A percentile compares a stretch with the other conserved stretches of the same genome.
Evolutionary conservation across 1,140 invertebrate genomes (phyloP).

Genomic region (Mactra quadrangularis): DNA sequence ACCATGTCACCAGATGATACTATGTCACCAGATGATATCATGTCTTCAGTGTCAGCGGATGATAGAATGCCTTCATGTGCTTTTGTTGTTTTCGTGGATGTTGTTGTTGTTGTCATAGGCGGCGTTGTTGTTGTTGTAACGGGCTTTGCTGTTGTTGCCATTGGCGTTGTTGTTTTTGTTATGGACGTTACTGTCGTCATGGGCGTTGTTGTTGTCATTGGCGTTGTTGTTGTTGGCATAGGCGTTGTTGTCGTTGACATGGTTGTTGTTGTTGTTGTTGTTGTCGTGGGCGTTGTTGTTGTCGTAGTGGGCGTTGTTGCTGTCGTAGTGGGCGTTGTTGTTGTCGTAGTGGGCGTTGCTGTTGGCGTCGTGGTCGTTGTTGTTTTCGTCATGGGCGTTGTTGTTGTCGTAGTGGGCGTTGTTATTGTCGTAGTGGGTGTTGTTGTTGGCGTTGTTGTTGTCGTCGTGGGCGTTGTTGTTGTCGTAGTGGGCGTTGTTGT

Average conservation of each 20-base stretch:
- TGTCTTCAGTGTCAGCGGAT: no score
- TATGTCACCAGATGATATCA: neutral
- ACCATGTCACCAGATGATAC: no score
- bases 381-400: no score
- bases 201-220: neutral
- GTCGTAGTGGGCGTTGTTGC: neutral
- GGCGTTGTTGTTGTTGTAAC: neutral
- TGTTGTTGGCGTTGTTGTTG: conserved; percentile 8
- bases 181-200: neutral
- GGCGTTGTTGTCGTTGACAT: neutral
- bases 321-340: neutral
- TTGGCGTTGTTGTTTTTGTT: neutral
- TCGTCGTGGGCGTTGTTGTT: neutral
- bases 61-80: no score
- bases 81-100: neutral
- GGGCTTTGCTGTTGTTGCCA: neutral
- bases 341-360: neutral
- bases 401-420: neutral
- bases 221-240: neutral
- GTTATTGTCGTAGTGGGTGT: neutral
- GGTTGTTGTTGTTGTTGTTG: conserved; percentile 1
- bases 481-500: neutral
- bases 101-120: neutral
- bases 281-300: neutral
- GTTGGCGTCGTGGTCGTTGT: neutral